Evolutionary conservation across 2,888 invertebrate species (phyloP).

Genomic region (Lordiphosa fenestrarum): DNA sequence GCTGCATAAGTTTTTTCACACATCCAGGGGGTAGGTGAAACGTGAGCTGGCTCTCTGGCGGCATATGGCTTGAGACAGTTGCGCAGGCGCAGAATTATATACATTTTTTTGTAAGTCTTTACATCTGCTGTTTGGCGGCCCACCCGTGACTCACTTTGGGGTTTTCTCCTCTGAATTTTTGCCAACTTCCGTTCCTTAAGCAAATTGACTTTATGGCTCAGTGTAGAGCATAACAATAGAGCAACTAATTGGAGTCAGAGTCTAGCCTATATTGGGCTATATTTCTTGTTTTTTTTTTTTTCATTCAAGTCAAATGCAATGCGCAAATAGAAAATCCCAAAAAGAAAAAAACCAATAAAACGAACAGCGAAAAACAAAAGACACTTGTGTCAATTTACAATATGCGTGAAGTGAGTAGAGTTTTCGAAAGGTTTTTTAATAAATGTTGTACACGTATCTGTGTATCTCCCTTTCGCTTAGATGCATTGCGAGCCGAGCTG

Average conservation of each 20-base stretch:
- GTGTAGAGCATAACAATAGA: conserved; percentile 50
- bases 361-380: conserved; percentile 14
- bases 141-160: conserved; percentile 55
- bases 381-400: conserved; percentile 71
- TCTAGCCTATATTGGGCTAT: conserved; percentile 38
- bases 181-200: conserved; percentile 69
- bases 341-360: conserved; percentile 30
- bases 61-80: conserved; percentile 56
- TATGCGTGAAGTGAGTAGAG: conserved; percentile 46
- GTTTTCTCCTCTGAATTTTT: conserved; percentile 40
- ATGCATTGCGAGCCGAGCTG: conserved; percentile 48
- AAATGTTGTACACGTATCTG: conserved; percentile 66
- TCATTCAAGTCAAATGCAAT: conserved; percentile 54
- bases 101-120: conserved; percentile 58
- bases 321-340: conserved; percentile 72
- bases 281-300: neutral
- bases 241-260: conserved; percentile 62
- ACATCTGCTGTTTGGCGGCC: conserved; percentile 58
- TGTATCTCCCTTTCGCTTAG: conserved; percentile 59
- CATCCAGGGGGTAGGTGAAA: conserved; percentile 62
- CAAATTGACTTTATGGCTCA: conserved; percentile 71
- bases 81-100: conserved; percentile 45
- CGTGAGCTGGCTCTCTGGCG: conserved; percentile 54
- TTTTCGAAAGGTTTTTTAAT: conserved; percentile 55
- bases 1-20: conserved; percentile 25